Percentiles rank a stretch among this genome's conserved stretches.
Evolutionary conservation across 1,140 invertebrate genomes (phyloP).

Genomic region (Drosophila pruinosa): DNA sequence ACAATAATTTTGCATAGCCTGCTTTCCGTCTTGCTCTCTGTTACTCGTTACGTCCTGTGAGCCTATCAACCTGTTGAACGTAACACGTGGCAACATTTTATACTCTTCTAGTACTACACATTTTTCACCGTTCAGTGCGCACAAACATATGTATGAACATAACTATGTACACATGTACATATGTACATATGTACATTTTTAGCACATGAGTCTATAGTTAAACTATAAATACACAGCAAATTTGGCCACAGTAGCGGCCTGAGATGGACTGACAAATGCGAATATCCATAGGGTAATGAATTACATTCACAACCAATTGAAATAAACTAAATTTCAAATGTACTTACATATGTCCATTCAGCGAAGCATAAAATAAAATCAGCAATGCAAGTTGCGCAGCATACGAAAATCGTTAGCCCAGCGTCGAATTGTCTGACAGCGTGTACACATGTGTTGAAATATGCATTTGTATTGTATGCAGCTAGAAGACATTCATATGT

Average conservation of each 20-base stretch:
- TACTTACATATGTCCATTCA: neutral
- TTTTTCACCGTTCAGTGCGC: constrained; percentile 4
- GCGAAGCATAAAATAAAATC: neutral
- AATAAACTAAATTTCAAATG: neutral
- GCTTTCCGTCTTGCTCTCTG: neutral
- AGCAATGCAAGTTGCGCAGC: neutral
- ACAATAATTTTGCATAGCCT: neutral
- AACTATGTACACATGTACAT: neutral
- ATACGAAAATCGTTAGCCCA: neutral
- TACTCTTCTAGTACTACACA: neutral
- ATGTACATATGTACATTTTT: neutral
- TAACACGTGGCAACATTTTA: constrained; percentile 11
- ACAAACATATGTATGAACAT: constrained; percentile 11
- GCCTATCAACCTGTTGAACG: constrained; percentile 31
- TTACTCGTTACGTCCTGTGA: constrained; percentile 11
- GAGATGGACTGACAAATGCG: neutral
- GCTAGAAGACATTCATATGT: no score
- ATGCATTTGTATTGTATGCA: neutral
- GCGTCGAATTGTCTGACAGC: neutral
- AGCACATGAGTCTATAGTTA: neutral
- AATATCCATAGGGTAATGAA: constrained; percentile 1
- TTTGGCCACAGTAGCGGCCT: neutral
- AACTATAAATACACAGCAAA: constrained; percentile 28
- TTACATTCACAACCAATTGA: neutral
- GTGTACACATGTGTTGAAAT: neutral